Evolutionary conservation across 2,113 vertebrate genomes (phyloP).

Genomic region (Nothoprocta perdicaria): DNA sequence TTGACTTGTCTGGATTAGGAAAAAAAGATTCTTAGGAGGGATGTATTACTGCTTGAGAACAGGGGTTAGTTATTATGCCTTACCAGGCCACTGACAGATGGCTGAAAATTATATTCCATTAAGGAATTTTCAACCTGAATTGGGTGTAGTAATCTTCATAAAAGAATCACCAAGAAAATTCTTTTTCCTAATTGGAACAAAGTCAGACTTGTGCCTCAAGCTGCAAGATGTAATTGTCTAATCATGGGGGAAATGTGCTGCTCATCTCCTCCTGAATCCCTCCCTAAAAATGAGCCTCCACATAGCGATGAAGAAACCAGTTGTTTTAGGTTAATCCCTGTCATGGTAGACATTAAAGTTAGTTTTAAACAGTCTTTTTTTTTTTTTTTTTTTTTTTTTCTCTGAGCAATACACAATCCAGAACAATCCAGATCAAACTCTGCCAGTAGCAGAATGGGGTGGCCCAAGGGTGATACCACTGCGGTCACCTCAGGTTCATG

Average conservation of each 20-base stretch:
- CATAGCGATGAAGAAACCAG: background rate
- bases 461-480: background rate
- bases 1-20: background rate
- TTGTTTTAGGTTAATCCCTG: background rate
- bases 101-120: slow-evolving; percentile 12
- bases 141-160: background rate
- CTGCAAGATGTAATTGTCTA: background rate
- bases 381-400: background rate
- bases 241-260: background rate
- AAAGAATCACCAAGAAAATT: background rate
- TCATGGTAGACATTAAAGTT: background rate
- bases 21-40: background rate
- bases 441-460: rapidly evolving
- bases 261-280: background rate
- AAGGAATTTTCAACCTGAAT: background rate
- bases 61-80: background rate
- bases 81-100: slow-evolving; percentile 29
- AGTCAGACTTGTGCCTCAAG: background rate
- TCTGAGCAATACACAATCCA: background rate
- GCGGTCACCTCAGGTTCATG: background rate
- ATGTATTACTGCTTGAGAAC: background rate
- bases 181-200: slow-evolving; percentile 9
- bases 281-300: background rate
- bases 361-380: background rate
- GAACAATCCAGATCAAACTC: background rate